Base-by-base conservation (phyloP, 2,888 invertebrate genomes). In the Andrena dorsata region DNA sequence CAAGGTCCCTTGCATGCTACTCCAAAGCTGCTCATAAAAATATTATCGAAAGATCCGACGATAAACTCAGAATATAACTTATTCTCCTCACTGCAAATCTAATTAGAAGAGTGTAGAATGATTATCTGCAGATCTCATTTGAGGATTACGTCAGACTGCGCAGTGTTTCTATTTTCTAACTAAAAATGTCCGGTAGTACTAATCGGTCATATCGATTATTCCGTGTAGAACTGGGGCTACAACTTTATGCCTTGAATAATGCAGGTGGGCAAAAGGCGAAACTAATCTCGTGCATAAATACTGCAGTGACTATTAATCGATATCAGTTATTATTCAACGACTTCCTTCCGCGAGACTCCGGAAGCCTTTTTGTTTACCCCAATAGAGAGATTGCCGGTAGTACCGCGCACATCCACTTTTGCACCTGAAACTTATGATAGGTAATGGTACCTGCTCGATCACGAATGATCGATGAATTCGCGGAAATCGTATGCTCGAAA, bases 171-270 rank as follows among this genome's bases (percentile, higher is more conserved):
- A 20, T 73, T 56, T 51, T 26, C 30, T 8, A 60, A 79, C 28
- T 49, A 53, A 75, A 61, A 80, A 71, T 30, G 49, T 56, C 49
- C 8, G 28, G 41, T 60, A 13, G 5, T 47, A 66, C 65, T 80
- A 71, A 80, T 80, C 75, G 75, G 32, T 56, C 35, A 20, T 82
- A 82, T 82, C 81, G 81, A 82, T 82, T 82, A 80, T 80, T 80
- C 60, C 32, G 49, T 30, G 35, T 61, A 49, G 70, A 70, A 75
- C 61, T 10, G 66, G 32, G 75, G 70, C 66, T 70, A 63, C 60
- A 35, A 49, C 53, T 28, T 70, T 51, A n/a, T 35, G 75, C 61
- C 63, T 51, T 75, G 66, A 75, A 75, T 63, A 56, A 71, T 66
- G 66, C 75, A 80, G n/a, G 30, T n/a, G 49, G 53, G 26, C 47